Conservation (phyloP, 2,113 vertebrate genomes). For the Sula dactylatra region DNA sequence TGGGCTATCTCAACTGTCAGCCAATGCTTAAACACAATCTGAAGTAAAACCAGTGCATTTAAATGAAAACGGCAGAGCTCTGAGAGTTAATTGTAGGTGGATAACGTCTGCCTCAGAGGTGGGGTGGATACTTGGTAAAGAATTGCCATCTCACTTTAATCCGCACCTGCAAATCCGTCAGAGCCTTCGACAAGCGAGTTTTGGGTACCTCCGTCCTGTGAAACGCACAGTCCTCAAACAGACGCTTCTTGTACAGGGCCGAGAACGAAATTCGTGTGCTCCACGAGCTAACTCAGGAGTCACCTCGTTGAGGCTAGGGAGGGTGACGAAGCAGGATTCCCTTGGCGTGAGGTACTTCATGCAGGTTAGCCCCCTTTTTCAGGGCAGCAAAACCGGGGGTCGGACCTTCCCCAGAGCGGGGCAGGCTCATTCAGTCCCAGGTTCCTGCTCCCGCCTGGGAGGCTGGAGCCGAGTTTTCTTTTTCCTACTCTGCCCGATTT, state of each 20-base stretch:
- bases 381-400: not conserved
- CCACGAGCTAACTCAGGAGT: not conserved
- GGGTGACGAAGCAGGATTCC: rapidly evolving
- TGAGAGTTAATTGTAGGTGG: not conserved
- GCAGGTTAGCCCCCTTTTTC: no score
- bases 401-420: not conserved
- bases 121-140: not conserved
- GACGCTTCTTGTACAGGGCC: rapidly evolving
- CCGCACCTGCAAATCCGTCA: not conserved
- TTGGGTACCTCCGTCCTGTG: no score
- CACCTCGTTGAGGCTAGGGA: no score
- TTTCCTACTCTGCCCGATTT: not conserved
- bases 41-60: not conserved
- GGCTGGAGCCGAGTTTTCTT: rapidly evolving
- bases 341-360: rapidly evolving
- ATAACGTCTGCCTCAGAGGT: not conserved
- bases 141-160: not conserved
- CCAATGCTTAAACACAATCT: not conserved
- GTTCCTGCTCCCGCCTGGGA: not conserved
- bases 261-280: not conserved
- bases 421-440: no score
- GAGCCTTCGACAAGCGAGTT: rapidly evolving
- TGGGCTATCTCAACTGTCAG: not conserved
- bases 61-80: not conserved
- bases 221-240: not conserved